Percentiles rank a stretch among this genome's conserved stretches.
Evolutionary conservation across 2,113 vertebrate genomes (phyloP).

Genomic region (Eidolon helvum): DNA sequence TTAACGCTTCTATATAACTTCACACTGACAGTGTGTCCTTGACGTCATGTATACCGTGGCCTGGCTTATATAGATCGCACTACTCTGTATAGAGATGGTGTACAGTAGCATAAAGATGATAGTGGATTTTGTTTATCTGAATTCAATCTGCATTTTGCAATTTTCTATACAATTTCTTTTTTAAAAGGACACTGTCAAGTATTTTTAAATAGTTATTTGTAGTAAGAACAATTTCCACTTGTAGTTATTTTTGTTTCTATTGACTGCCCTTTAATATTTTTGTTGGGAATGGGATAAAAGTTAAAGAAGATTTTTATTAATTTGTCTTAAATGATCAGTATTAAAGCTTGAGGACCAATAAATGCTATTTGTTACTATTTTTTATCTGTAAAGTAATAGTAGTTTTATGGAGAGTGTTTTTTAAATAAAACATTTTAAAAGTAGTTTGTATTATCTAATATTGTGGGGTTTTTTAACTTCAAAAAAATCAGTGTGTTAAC

Average conservation of each 20-base stretch:
- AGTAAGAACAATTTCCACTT: conserved; percentile 5
- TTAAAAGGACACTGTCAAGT: conserved; percentile 81
- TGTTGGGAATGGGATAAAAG: neutral
- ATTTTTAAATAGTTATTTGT: conserved; percentile 33
- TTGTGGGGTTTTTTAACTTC: neutral
- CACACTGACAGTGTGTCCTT: conserved; percentile 69
- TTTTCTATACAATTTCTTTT: conserved; percentile 51
- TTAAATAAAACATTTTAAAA: neutral
- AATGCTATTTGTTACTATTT: neutral
- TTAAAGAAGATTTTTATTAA: conserved; percentile 27
- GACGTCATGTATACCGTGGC: neutral
- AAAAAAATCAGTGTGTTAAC: neutral
- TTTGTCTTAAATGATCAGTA: neutral
- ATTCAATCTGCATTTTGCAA: conserved; percentile 25
- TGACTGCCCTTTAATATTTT: conserved; percentile 45
- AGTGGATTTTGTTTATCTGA: conserved; percentile 20
- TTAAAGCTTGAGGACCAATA: conserved; percentile 21
- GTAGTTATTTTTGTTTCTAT: conserved; percentile 55
- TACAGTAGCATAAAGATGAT: neutral
- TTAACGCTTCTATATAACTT: neutral
- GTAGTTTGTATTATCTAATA: neutral
- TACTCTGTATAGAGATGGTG: neutral
- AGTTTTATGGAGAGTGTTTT: conserved; percentile 39
- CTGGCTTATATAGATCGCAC: neutral
- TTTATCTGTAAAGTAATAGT: neutral